Evolutionary conservation across 2,888 invertebrate species (phyloP).

Genomic region (Eutolmus rufibarbis): DNA sequence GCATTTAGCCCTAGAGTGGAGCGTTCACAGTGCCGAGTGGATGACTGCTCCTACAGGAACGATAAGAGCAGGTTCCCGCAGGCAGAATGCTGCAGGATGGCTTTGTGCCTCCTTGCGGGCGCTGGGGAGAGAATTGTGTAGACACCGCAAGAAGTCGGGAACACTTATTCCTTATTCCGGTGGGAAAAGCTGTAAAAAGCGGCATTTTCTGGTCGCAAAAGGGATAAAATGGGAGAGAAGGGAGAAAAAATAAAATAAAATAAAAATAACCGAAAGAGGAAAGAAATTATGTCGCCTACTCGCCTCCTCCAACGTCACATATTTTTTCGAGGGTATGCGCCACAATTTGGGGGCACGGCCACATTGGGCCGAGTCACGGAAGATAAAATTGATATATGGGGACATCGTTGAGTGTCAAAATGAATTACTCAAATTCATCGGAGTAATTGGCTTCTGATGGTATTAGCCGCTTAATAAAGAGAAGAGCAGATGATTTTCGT

Average conservation of each 20-base stretch:
- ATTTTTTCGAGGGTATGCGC: neutral
- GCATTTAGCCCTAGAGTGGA: conserved; percentile 11
- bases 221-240: neutral
- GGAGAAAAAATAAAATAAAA: no score
- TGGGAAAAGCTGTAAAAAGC: neutral
- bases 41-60: neutral
- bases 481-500: conserved; percentile 29
- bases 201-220: neutral
- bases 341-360: neutral
- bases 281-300: conserved; percentile 24
- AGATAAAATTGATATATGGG: conserved; percentile 45
- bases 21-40: neutral
- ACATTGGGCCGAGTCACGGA: conserved; percentile 35
- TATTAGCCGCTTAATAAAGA: conserved; percentile 38
- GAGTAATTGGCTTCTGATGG: conserved; percentile 43
- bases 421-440: conserved; percentile 44
- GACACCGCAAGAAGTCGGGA: neutral
- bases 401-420: conserved; percentile 43
- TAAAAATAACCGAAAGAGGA: neutral
- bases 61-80: neutral
- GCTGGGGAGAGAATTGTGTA: neutral
- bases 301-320: neutral
- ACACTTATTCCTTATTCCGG: neutral
- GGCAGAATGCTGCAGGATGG: neutral
- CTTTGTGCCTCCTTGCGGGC: neutral